Evolutionary conservation across 2,888 invertebrate species (phyloP).

Genomic region (Ypsolopha scabrella): DNA sequence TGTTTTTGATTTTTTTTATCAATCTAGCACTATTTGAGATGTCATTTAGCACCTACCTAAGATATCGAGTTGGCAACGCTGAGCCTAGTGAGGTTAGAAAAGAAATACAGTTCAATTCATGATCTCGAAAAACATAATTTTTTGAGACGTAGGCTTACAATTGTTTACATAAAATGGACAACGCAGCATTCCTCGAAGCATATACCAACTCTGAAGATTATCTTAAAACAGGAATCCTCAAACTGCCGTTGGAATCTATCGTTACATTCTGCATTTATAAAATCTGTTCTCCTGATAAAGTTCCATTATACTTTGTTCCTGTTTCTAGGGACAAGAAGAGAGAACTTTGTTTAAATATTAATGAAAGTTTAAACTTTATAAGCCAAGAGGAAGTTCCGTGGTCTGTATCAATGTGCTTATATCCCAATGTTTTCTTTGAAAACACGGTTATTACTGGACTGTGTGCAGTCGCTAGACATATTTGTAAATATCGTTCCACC

Average conservation of each 20-base stretch:
- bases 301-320: conserved; percentile 52
- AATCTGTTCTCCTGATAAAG: conserved; percentile 59
- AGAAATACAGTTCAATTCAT: no score
- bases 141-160: no score
- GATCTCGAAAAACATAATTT: no score
- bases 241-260: conserved; percentile 71
- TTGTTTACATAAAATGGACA: no score
- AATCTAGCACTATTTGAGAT: no score
- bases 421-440: conserved; percentile 74
- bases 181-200: conserved; percentile 15
- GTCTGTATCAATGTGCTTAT: conserved; percentile 60
- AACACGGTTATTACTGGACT: conserved; percentile 80
- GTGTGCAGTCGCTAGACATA: conserved; percentile 74
- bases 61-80: no score
- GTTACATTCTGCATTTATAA: conserved; percentile 73
- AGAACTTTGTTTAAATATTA: conserved; percentile 7
- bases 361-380: conserved; percentile 32
- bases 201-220: conserved; percentile 24
- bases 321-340: conserved; percentile 19
- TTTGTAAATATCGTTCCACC: conserved; percentile 29
- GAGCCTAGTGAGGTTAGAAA: no score
- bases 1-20: no score
- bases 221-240: conserved; percentile 18
- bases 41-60: no score
- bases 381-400: conserved; percentile 46